Percentiles rank a stretch among this genome's conserved stretches.
These are phyloP conservation scores for Drosophila prostipennis DNA, from an alignment of 2,888 invertebrate species.

Conservation along the genomic window DNA sequence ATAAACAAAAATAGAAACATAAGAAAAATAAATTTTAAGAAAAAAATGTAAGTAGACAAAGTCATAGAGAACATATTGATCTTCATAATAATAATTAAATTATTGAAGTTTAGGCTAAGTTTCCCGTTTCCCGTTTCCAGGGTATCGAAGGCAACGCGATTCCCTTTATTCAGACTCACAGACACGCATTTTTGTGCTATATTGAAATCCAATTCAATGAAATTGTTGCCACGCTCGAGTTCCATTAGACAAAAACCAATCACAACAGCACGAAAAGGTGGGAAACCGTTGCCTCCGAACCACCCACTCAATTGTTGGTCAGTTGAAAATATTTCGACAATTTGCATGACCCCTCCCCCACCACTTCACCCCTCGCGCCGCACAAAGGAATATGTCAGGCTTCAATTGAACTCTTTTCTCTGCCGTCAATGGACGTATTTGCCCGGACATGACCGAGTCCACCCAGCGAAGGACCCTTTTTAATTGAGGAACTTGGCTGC, in stretches of 20 bases:
- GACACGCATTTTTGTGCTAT: constrained; percentile 43
- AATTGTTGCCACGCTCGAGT: constrained; percentile 80
- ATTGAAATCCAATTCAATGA: constrained; percentile 82
- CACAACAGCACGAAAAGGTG: constrained; percentile 66
- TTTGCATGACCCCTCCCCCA: constrained; percentile 61
- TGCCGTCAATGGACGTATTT: constrained; percentile 37
- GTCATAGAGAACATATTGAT: too few relatives aligned
- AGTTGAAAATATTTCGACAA: constrained; percentile 80
- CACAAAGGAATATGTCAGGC: constrained; percentile 78
- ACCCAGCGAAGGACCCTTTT: constrained; percentile 60
- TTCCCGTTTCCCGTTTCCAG: background rate
- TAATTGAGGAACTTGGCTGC: constrained; percentile 73
- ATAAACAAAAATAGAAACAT: too few relatives aligned
- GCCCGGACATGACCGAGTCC: constrained; percentile 27
- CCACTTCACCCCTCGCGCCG: constrained; percentile 10
- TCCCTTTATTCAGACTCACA: constrained; percentile 33
- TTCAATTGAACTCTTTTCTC: constrained; percentile 78
- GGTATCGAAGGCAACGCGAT: constrained; percentile 47
- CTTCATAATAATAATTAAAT: too few relatives aligned
- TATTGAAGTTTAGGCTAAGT: too few relatives aligned
- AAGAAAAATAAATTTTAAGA: too few relatives aligned
- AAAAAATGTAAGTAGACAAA: too few relatives aligned
- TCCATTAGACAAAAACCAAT: constrained; percentile 83
- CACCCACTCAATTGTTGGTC: constrained; percentile 73
- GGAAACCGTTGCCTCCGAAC: constrained; percentile 43